Evolutionary conservation across 2,113 vertebrate species (phyloP), one percentile per base, ranked within the genome.

Genomic region (Isurus oxyrinchus): DNA sequence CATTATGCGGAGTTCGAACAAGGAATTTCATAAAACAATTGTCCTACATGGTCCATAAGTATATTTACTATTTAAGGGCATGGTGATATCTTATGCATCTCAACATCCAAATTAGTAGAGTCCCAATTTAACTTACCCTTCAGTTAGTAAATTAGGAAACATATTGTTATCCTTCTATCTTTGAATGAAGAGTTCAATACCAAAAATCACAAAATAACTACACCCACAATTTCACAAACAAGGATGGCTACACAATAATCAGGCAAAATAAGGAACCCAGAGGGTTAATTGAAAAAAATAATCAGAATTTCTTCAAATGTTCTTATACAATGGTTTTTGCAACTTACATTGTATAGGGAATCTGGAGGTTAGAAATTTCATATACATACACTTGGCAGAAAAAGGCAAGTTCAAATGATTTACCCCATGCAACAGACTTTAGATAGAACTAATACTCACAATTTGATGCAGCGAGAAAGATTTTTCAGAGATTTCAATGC

Each of bases 381-480:
- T 23, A 88, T 44, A 57, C 27, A 57, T 53, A 21, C 86, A 7
- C 31, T 35, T 61, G 57, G 88, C 59, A 91, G 16, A 66, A 94
- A 25, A 63, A 93, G 90, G 55, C 10, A 87, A 88, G 44, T 27
- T 84, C 86, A 88, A 53, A 88, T 31, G 21, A 25, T 13, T 27
- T 53, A 27, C 23, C 1, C 1, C 27, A 19, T 55, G 53, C 21
- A 88, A 88, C 5, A 88, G 86, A 88, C 8, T 53, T 84, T 40
- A n/a, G 81, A 21, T 16, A 84, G 25, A 61, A 44, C 14, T 49
- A 79, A 63, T 96, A 96, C 97, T 98, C 97, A 98, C 98, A 96
- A 99, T 98, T 98, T 99, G 99, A 96, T 98, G 98, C 72, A 99
- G 98, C 96, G 98, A 99, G 40, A 99, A 98, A 14, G 97, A 97